Conservation (phyloP, 2,888 invertebrate genomes). For the Monochamus alternatus region DNA sequence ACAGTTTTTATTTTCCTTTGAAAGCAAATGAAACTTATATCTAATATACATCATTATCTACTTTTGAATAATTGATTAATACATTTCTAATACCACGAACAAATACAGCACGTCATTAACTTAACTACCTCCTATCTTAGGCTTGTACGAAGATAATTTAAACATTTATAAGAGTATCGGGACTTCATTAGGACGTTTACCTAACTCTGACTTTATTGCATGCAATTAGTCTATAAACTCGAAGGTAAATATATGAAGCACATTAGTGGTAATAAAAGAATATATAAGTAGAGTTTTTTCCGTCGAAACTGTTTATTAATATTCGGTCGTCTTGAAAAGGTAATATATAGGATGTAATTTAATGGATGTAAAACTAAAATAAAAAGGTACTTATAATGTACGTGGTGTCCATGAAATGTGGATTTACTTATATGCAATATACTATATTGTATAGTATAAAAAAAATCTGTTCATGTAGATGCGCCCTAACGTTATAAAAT, state of each 20-base stretch:
- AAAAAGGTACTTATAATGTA: no score
- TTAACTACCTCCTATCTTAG: slow-evolving; percentile 46
- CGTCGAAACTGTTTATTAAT: no score
- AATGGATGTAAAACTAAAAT: no score
- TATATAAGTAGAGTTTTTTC: neutral
- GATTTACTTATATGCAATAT: no score
- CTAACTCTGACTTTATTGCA: slow-evolving; percentile 6
- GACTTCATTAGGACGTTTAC: slow-evolving; percentile 5
- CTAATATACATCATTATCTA: slow-evolving; percentile 29
- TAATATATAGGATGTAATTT: no score
- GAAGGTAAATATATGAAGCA: slow-evolving; percentile 5
- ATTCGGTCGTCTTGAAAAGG: no score
- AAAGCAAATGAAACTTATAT: neutral
- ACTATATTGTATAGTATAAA: no score
- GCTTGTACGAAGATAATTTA: neutral
- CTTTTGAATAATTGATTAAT: slow-evolving; percentile 52
- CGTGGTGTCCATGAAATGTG: no score
- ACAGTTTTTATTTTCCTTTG: no score
- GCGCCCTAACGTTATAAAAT: no score
- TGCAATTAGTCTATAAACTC: slow-evolving; percentile 2
- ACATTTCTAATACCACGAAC: slow-evolving; percentile 54
- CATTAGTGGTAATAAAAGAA: neutral
- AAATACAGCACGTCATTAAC: slow-evolving; percentile 54
- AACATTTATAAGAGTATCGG: slow-evolving; percentile 3
- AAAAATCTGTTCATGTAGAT: no score